Percentiles rank a stretch among this genome's conserved stretches.
phyloP scores from a whole-genome alignment of 2,113 vertebrate genomes.

The Dicrurus megarhynchus region DNA sequence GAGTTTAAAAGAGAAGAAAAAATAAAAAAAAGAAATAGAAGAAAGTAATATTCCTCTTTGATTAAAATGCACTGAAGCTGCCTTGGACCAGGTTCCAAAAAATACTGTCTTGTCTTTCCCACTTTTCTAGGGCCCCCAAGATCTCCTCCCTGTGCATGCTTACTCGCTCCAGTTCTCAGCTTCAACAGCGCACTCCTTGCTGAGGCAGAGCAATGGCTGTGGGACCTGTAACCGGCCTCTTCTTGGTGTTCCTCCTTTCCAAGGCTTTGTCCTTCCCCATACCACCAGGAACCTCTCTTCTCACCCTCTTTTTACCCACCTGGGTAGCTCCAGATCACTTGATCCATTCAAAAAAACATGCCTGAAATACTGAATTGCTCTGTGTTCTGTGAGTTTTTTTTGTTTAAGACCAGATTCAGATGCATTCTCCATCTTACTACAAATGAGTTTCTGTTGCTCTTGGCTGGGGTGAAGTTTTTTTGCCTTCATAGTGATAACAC shows the following conservation, averaged over 20 bases:
- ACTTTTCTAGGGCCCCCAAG: not conserved
- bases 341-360: fast-evolving
- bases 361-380: not conserved
- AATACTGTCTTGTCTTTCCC: not conserved
- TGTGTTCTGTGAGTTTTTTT: not conserved
- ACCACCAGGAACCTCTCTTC: not conserved
- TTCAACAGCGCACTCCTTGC: not conserved
- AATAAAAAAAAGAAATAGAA: too few species aligned
- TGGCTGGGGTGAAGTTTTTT: not conserved
- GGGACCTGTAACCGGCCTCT: not conserved
- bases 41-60: not conserved
- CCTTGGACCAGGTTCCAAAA: not conserved
- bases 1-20: not conserved
- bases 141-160: not conserved
- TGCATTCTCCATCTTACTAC: not conserved
- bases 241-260: not conserved
- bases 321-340: not conserved
- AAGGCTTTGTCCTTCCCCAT: not conserved
- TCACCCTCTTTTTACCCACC: not conserved
- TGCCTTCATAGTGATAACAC: not conserved
- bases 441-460: not conserved
- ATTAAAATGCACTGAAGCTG: not conserved
- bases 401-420: not conserved
- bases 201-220: not conserved
- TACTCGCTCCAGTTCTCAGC: not conserved